Base-by-base conservation (phyloP, 2,797 vertebrate genomes). In the Sebastes glaucus region DNA sequence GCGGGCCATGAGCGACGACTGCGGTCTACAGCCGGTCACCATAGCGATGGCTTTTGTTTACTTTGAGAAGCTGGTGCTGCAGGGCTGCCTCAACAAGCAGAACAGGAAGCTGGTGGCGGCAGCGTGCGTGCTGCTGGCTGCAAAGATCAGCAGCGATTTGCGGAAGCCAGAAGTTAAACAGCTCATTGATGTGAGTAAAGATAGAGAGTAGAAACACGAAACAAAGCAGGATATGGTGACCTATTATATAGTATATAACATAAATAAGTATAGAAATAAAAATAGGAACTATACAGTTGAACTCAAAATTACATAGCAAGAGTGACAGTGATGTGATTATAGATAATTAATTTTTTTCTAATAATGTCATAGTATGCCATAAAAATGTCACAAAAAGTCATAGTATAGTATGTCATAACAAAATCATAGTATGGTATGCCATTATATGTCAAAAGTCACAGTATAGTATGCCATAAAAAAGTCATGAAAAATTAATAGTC, bases 61-160 rank as follows among this genome's bases (percentile, higher is more conserved):
- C 96, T 99, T 99, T 46, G 99, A 99, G 96, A 99, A 99, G 95
- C 96, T 99, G 20, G 97, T 98, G 85, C 96, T 99, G 66, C 97
- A 98, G 95, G 98, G 98, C 3, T 97, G 97, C 33, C 96, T 99
- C 87, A 98, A 98, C 96, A 99, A 99, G 92, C 97, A 98, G 93
- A 99, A 99, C 97, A 97, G 98, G 93, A 99, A 99, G 93, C 95
- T 99, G 90, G 98, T 98, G 7, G 96, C 98, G 0, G 97, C 97
- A 0, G 97, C 97, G 3, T 99, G 98, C 0, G 97, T 99, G 69
- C 95, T 99, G 80, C 96, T 99, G 2, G 99, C 98, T 6, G 98
- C 99, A 86, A 99, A 99, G 96, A 98, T 99, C 95, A 98, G 98
- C 96, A 99, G 98, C 2, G 99, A 99, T 86, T 96, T 99, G 85